Evolutionary conservation across 1,140 invertebrate species (phyloP).

Genomic region (Sitophilus oryzae): DNA sequence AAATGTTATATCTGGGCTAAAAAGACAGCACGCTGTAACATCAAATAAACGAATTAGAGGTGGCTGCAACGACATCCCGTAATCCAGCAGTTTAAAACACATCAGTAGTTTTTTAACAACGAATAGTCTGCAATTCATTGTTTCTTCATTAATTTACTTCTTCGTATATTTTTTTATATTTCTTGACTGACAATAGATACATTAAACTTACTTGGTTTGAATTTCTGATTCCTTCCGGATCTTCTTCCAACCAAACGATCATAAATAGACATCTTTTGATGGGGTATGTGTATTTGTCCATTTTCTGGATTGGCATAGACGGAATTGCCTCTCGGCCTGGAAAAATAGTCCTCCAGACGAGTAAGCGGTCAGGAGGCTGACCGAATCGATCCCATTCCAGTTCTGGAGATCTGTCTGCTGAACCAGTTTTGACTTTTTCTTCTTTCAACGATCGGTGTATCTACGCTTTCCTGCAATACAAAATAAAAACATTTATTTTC

Average conservation of each 20-base stretch:
- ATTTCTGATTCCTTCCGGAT: conserved; percentile 58
- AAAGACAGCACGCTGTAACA: too few relatives aligned
- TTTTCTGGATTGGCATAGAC: conserved; percentile 76
- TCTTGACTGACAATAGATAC: too few relatives aligned
- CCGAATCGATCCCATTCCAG: conserved; percentile 75
- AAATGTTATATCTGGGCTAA: too few relatives aligned
- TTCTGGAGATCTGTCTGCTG: conserved; percentile 71
- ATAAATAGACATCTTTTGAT: conserved; percentile 71
- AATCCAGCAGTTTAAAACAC: too few relatives aligned
- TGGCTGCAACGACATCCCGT: too few relatives aligned
- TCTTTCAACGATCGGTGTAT: conserved; percentile 74
- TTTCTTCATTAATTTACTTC: too few relatives aligned
- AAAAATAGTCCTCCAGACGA: conserved; percentile 73
- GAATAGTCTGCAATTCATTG: too few relatives aligned
- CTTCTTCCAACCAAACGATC: conserved; percentile 74
- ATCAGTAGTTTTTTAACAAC: too few relatives aligned
- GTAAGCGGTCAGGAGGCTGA: conserved; percentile 77
- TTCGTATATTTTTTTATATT: too few relatives aligned
- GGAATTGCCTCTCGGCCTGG: conserved; percentile 50
- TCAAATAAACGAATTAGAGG: too few relatives aligned
- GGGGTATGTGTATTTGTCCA: conserved; percentile 47
- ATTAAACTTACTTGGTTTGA: conserved; percentile 26
- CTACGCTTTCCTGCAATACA: conserved; percentile 79
- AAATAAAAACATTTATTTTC: too few relatives aligned
- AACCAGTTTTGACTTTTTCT: conserved; percentile 75